Percentiles rank a stretch among this genome's conserved stretches.
These are phyloP conservation scores for Scolopax bukidnonensis DNA, from an alignment of 2,797 vertebrate species.

Conservation along the genomic window DNA sequence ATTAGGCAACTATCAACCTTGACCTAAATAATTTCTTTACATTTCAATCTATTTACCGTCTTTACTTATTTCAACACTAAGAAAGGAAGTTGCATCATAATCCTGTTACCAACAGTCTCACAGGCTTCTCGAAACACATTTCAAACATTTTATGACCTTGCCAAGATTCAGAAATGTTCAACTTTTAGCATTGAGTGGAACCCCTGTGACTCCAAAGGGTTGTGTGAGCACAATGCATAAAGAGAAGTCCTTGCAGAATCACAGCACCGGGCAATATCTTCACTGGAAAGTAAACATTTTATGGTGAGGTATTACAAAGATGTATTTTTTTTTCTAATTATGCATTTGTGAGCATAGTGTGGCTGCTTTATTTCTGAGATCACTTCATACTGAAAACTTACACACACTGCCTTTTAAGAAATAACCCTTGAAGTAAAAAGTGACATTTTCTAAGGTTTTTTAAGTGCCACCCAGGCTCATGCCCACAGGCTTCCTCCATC, in stretches of 20 bases:
- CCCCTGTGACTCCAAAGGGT: background rate
- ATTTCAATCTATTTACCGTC: background rate
- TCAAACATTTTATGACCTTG: background rate
- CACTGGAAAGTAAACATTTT: background rate
- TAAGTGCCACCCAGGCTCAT: background rate
- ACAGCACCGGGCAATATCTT: background rate
- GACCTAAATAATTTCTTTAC: background rate
- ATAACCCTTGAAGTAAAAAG: background rate
- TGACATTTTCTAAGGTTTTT: background rate
- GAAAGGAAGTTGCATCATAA: background rate
- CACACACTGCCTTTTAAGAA: background rate
- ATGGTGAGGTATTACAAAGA: background rate
- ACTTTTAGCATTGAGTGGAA: background rate
- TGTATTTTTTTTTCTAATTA: background rate
- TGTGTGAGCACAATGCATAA: accelerated
- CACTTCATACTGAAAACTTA: background rate
- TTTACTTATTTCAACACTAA: background rate
- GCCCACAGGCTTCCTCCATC: background rate
- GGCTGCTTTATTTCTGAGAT: background rate
- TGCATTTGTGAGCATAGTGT: background rate
- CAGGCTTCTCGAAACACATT: background rate
- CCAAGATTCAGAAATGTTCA: background rate
- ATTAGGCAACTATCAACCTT: background rate
- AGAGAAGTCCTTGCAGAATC: background rate
- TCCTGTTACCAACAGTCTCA: background rate